Percentiles rank a stretch among this genome's conserved stretches.
phyloP scores from a whole-genome alignment of 2,888 invertebrate species.

The Zele albiditarsus region DNA sequence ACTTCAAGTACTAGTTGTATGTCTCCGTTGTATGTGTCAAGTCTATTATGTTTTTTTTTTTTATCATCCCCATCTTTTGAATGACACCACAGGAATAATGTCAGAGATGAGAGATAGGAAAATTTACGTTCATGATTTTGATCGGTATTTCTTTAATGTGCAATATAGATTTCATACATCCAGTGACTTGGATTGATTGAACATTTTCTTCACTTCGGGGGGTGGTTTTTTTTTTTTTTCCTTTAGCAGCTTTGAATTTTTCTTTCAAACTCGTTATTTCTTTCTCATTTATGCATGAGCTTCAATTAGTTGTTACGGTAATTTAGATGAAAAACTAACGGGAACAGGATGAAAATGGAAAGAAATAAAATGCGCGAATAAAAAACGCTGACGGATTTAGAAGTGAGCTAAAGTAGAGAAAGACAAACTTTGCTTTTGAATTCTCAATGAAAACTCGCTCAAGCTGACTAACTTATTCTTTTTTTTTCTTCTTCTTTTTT shows the following conservation, averaged over 20 bases:
- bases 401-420: conserved; percentile 5
- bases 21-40: not conserved
- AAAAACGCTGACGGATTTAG: conserved; percentile 22
- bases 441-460: conserved; percentile 11
- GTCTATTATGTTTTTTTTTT: not conserved
- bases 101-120: too few relatives aligned
- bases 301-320: conserved; percentile 17
- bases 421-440: conserved; percentile 23
- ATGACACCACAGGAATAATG: not conserved
- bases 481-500: not conserved
- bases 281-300: conserved; percentile 20
- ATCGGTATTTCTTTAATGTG: not conserved
- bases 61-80: not conserved
- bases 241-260: not conserved
- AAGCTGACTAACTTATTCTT: not conserved
- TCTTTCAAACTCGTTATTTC: not conserved
- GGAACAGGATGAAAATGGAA: not conserved
- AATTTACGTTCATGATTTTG: too few relatives aligned
- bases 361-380: not conserved
- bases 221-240: not conserved
- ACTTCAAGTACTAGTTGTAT: not conserved
- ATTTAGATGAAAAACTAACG: not conserved
- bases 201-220: not conserved
- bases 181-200: conserved; percentile 16
- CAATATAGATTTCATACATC: conserved; percentile 4